Evolutionary conservation across 2,888 invertebrate genomes (phyloP), one percentile per base, ranked within the genome.

Genomic region (Drosophila infuscata): DNA sequence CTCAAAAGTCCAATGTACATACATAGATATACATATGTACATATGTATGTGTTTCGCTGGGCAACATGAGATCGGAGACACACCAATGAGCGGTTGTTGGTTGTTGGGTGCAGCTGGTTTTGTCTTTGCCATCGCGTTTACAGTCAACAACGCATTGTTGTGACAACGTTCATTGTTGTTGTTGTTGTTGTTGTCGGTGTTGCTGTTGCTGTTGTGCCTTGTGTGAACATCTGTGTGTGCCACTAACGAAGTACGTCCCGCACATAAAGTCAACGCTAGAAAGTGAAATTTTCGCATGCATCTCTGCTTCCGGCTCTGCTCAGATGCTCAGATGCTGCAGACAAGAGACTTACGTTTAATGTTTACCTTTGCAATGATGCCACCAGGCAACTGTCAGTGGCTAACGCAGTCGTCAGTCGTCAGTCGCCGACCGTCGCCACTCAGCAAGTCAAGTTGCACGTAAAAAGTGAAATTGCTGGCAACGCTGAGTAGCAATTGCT

Each of bases 271-370:
- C 66, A 61, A 25, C 67, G 70, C 58, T 69, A 70, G 86, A 87
- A 87, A 87, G 87, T 87, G 89, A 87, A 87, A 88, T 88, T 79
- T 81, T 86, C 78, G 66, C 83, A 83, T 82, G 73, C 65, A 63
- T 57, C 63, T 65, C 48, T 48, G 71, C 82, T 87, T 86, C 86
- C 87, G 88, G 81, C 76, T 79, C 25, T 25, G 25, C 25, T 25
- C 25, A 25, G 61, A 30, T 58, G 74, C 54, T 71, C 59, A 54
- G 63, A 30, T 53, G 56, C 65, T 62, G 70, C 70, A 70, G 71
- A 65, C 74, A 75, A 72, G 79, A 67, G 82, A 70, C 70, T 76
- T 76, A 77, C 80, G 80, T 79, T 77, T 79, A 88, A 81, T 85
- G 81, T 85, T 80, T 88, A 84, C 84, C 81, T 81, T 81, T 79